These are phyloP conservation scores for Thaumetopoea pityocampa DNA, from an alignment of 1,140 invertebrate species.

Conservation along the genomic window DNA sequence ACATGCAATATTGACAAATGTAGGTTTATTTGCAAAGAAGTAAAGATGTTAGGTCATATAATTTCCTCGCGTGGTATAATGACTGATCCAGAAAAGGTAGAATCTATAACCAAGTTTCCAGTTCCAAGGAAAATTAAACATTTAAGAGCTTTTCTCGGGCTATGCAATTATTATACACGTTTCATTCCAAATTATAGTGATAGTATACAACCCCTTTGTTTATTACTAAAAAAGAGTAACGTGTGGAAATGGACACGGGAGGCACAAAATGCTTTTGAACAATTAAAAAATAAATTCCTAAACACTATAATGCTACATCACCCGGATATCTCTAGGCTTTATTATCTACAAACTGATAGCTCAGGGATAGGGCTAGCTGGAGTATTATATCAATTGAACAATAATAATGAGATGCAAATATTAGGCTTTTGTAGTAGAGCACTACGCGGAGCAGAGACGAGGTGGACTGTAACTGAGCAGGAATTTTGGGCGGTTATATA, in stretches of 20 bases:
- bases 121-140: conserved; percentile 37
- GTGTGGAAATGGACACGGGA: too few species aligned
- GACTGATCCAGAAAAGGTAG: conserved; percentile 38
- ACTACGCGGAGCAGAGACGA: conserved; percentile 20
- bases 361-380: conserved; percentile 28
- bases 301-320: conserved; percentile 23
- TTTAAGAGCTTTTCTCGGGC: conserved; percentile 42
- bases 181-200: conserved; percentile 33
- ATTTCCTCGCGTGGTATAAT: conserved; percentile 33
- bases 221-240: conserved; percentile 32
- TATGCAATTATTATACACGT: conserved; percentile 47
- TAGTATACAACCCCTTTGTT: conserved; percentile 25
- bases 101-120: conserved; percentile 32
- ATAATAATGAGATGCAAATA: too few species aligned
- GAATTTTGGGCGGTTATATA: conserved; percentile 44
- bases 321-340: conserved; percentile 27
- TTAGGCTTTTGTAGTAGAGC: conserved; percentile 25
- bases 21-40: conserved; percentile 30
- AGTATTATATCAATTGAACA: too few species aligned
- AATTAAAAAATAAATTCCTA: conserved; percentile 23
- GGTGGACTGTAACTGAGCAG: conserved; percentile 39
- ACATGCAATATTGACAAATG: conserved; percentile 36
- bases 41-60: conserved; percentile 37
- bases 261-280: conserved; percentile 15
- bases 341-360: conserved; percentile 40